Evolutionary conservation across 1,140 invertebrate species (phyloP), one percentile per base, ranked within the genome.

Genomic region (Melipona quadrifasciata): DNA sequence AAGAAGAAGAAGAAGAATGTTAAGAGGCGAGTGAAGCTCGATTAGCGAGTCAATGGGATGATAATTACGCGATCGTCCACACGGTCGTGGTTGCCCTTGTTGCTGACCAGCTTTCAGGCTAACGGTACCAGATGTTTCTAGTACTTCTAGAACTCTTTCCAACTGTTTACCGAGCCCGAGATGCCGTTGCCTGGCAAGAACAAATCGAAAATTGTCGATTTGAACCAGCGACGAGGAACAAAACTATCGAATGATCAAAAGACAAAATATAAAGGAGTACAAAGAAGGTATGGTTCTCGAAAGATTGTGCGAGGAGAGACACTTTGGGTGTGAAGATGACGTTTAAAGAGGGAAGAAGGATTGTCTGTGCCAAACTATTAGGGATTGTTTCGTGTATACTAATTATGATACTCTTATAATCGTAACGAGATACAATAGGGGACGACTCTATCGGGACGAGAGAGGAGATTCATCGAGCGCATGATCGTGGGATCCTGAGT

Each of bases 291-390:
- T 53, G 27, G 0, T 19, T 17, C 24, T 8, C 27, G 17, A 39
- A 21, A 24, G 10, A 27, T 21, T 47, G 16, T 67, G 5, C 10
- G 19, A 10, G 39, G 74, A 83, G 6, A 67, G 70, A 84, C 57
- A 34, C 70, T 80, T n/a, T n/a, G 14, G 55, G 77, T 79, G 78
- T 2, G 55, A 80, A 6, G 34, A 47, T 21, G 6, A 47, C 5
- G 70, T 72, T 53, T 10, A 5, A 55, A 1, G 31, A n/a, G 39
- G 24, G 70, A 24, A 14, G 31, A 21, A n/a, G 51, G 39, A 51
- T 67, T 31, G 78, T 53, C 64, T 85, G 84, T 85, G 84, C 84
- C 84, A 85, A 85, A 85, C 80, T 82, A 82, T 75, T 85, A 82
- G 55, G 70, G 80, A 82, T 80, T 82, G 84, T 71, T 85, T 75